Evolutionary conservation across 2,888 invertebrate genomes (phyloP), one percentile per base, ranked within the genome.

Genomic region (Andrena camellia): DNA sequence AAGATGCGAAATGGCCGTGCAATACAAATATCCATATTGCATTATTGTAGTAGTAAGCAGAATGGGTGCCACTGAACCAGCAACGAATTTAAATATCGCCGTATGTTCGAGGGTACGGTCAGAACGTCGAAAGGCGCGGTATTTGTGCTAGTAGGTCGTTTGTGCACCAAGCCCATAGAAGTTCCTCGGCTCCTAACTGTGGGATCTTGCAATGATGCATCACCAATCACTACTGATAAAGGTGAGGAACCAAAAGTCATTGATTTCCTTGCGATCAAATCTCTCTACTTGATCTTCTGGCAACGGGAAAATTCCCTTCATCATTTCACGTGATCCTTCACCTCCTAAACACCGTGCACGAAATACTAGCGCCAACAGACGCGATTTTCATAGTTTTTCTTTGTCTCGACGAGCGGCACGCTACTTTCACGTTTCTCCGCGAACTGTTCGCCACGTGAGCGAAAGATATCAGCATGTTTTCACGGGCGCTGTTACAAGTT

Each of bases 61-160:
- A 42, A 69, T 26, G 7, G 1, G 17, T 76, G 76, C 59, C 78
- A 79, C 74, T 81, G 81, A 74, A 77, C 66, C 62, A 17, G 8
- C 59, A 29, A 60, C 52, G 20, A 70, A 72, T 80, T 76, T 35
- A 50, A 57, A 35, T 42, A 52, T 67, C 54, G 31, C 71, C 29
- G 60, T 20, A 52, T 69, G 33, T 75, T 77, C 52, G 78, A 79
- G 73, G 68, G 83, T 77, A 78, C 63, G 75, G 50, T 57, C 83
- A 84, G 83, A 83, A 88, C 85, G 87, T 90, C 90, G 90, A 90
- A 89, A 90, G 90, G 88, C 68, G 67, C 75, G 92, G 92, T 91
- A 92, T 93, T 90, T 88, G 89, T 93, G 92, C 90, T 89, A 93
- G 92, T 93, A 91, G 93, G 92, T 90, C 92, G 90, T 83, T 86